These are phyloP conservation scores for Mastacembelus armatus DNA, from an alignment of 2,797 vertebrate genomes.

Conservation along the genomic window DNA sequence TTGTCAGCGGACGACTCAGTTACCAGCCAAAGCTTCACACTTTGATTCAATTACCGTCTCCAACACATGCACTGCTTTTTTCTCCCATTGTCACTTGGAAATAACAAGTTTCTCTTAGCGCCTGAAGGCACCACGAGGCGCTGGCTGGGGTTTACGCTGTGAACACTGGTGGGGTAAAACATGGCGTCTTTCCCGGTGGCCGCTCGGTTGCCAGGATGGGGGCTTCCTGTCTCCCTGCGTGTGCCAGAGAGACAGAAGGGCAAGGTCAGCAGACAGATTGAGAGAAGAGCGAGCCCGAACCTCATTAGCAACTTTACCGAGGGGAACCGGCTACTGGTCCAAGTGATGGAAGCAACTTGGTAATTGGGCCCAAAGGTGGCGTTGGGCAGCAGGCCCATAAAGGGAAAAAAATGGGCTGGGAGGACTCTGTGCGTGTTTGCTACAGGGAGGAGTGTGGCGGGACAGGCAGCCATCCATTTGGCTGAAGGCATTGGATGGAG, in stretches of 20 bases:
- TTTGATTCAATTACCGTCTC: conserved; percentile 67
- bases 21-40: conserved; percentile 55
- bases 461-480: conserved; percentile 83
- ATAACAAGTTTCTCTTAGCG: conserved; percentile 74
- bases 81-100: conserved; percentile 68
- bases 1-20: conserved; percentile 27
- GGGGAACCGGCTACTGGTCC: conserved; percentile 73
- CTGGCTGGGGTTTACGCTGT: conserved; percentile 60
- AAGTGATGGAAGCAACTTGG: conserved; percentile 73
- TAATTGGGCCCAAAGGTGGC: conserved; percentile 88
- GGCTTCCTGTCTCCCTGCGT: conserved; percentile 60
- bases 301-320: conserved; percentile 84
- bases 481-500: conserved; percentile 79
- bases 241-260: conserved; percentile 83
- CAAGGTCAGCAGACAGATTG: conserved; percentile 85
- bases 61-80: conserved; percentile 42
- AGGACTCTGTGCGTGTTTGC: conserved; percentile 15
- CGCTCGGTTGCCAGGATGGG: conserved; percentile 64
- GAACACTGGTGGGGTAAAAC: conserved; percentile 69
- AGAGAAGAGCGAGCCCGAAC: conserved; percentile 76
- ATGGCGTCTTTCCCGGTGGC: conserved; percentile 79
- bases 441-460: conserved; percentile 9
- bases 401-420: conserved; percentile 43
- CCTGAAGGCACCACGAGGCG: conserved; percentile 70
- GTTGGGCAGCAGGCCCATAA: conserved; percentile 82